phyloP scores from a whole-genome alignment of 1,140 invertebrate species.

The Thaumetopoea pityocampa region DNA sequence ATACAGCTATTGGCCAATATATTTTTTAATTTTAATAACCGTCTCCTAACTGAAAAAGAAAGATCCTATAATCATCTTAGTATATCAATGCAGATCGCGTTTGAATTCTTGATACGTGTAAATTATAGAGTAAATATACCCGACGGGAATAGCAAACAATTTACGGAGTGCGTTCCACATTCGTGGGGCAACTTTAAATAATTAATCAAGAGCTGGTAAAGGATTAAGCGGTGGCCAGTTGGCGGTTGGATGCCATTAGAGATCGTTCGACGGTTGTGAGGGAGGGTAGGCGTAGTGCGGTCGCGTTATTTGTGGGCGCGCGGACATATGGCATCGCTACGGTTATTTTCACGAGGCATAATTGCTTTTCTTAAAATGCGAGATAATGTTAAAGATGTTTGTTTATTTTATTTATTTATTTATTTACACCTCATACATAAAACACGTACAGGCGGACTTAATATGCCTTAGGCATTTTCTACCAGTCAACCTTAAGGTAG shows the following conservation, averaged over 20 bases:
- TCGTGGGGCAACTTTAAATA: slow-evolving; percentile 64
- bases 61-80: not conserved
- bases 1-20: too few species aligned
- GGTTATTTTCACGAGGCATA: too few species aligned
- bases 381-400: slow-evolving; percentile 3
- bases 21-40: too few species aligned
- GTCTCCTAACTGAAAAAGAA: too few species aligned
- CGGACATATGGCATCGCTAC: too few species aligned
- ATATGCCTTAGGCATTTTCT: too few species aligned
- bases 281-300: slow-evolving; percentile 31
- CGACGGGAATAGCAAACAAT: slow-evolving; percentile 60
- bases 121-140: slow-evolving; percentile 27
- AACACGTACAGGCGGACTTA: too few species aligned
- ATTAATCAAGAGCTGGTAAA: slow-evolving; percentile 72
- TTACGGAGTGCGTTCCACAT: slow-evolving; percentile 44
- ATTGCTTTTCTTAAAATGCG: slow-evolving; percentile 32
- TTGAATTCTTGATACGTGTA: slow-evolving; percentile 8
- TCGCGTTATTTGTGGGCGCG: slow-evolving; percentile 58
- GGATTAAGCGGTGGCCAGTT: slow-evolving; percentile 73
- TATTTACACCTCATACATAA: too few species aligned
- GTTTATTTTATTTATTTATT: too few species aligned
- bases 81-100: not conserved
- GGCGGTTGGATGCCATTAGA: slow-evolving; percentile 70
- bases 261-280: slow-evolving; percentile 55
- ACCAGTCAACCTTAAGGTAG: too few species aligned